Base-by-base conservation (phyloP, 1,140 invertebrate species). In the Scaptomyza pallida region DNA sequence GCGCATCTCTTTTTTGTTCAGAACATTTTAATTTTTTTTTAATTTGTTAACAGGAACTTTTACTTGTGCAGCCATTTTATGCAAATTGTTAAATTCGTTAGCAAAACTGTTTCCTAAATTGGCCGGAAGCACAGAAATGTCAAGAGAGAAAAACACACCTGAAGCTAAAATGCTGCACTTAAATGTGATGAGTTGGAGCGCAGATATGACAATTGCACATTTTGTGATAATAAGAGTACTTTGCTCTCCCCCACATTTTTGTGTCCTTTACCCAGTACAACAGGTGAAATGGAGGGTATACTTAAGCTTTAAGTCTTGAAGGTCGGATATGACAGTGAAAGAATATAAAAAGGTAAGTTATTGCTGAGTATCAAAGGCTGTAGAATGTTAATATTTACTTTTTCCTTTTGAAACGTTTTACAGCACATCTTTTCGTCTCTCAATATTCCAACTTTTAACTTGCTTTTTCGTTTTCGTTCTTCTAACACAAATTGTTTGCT, bases 21-120 rank as follows among this genome's bases (percentile, higher is more conserved):
- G 44, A 56, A 26, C 15, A 37, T 30, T 30, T 8, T 30, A 71
- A 54, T 33, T 51, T 13, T 64, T 54, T 52, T 45, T 64, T 51
- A 33, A 77, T 56, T 40, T 26, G 19, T 35, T 62, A 65, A 16
- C 48, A 50, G 30, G 1, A 63, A 76, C 44, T 61, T 75, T 45
- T 69, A 26, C 23, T 26, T 26, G 23, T 10, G 26, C 41, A 52
- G 30, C 9, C 56, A 65, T 51, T 40, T 21, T 44, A 41, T 44
- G 56, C 17, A 74, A 50, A 83, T 71, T 81, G 71, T 51, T 62
- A 81, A 77, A 81, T 73, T 75, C 60, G 56, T 82, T 74, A 43
- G 37, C 17, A 40, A 78, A 78, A 82, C 55, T 78, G 72, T 83
- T 69, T 70, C 56, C 78, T 52, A 69, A 70, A 80, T 80, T 86